Percentiles rank a stretch among this genome's conserved stretches.
Conservation (phyloP, 1,140 invertebrate genomes). For the Bicyclus anynana region DNA sequence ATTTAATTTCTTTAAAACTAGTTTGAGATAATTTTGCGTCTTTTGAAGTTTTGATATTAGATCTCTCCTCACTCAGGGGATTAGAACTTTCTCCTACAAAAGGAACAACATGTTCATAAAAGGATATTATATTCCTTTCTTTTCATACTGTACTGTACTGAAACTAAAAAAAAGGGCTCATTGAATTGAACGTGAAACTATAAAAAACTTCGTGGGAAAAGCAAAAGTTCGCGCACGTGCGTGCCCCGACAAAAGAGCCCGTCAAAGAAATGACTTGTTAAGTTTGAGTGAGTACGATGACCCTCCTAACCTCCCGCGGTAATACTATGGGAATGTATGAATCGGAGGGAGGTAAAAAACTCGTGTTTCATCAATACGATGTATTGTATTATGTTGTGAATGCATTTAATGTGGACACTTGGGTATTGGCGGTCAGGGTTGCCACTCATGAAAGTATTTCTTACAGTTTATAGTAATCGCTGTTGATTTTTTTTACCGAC, state of each 20-base stretch:
- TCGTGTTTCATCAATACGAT: constrained; percentile 45
- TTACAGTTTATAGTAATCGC: too few relatives aligned
- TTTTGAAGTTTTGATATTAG: too few relatives aligned
- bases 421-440: constrained; percentile 30
- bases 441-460: background rate
- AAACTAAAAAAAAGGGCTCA: background rate
- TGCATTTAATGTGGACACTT: constrained; percentile 42
- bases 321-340: constrained; percentile 34
- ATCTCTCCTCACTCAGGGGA: too few relatives aligned
- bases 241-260: background rate
- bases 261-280: constrained; percentile 1
- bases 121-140: too few relatives aligned
- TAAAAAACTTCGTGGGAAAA: constrained; percentile 14
- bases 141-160: too few relatives aligned
- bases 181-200: background rate
- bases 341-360: constrained; percentile 34
- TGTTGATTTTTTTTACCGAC: too few relatives aligned
- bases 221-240: constrained; percentile 15
- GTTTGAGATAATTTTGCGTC: too few relatives aligned
- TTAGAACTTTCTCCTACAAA: too few relatives aligned
- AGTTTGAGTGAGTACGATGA: constrained; percentile 3
- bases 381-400: constrained; percentile 35
- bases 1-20: too few relatives aligned
- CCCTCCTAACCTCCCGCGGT: constrained; percentile 9
- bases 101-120: too few relatives aligned